Evolutionary conservation across 2,888 invertebrate species (phyloP).

Genomic region (Harmothoe impar): DNA sequence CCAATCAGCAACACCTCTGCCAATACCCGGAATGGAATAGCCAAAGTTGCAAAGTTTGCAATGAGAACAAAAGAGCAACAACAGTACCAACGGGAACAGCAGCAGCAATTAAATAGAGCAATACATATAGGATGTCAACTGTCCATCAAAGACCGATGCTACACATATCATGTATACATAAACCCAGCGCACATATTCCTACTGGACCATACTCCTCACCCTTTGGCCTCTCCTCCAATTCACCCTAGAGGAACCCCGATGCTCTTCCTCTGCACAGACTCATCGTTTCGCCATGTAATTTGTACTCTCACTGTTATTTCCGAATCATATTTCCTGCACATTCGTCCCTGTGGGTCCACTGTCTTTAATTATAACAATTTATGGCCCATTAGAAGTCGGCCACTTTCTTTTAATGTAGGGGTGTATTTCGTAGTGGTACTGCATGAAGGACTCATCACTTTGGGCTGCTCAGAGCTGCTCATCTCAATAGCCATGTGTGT

Average conservation of each 20-base stretch:
- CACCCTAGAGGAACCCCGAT: not conserved
- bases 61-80: too few relatives aligned
- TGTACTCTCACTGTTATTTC: not conserved
- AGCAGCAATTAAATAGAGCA: too few relatives aligned
- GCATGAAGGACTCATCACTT: not conserved
- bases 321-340: constrained; percentile 18
- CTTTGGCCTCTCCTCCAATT: not conserved
- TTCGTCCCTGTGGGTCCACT: not conserved
- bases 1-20: too few relatives aligned
- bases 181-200: too few relatives aligned
- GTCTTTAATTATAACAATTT: constrained; percentile 19
- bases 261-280: not conserved
- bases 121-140: too few relatives aligned
- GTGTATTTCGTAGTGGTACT: not conserved
- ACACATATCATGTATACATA: too few relatives aligned
- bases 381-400: not conserved
- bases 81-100: too few relatives aligned
- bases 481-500: too few relatives aligned
- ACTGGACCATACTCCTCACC: not conserved
- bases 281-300: not conserved
- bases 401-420: not conserved
- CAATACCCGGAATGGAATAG: too few relatives aligned
- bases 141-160: too few relatives aligned
- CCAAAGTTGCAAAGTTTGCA: too few relatives aligned
- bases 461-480: too few relatives aligned